phyloP scores from a whole-genome alignment of 2,113 vertebrate genomes.

The Barnardius zonarius region DNA sequence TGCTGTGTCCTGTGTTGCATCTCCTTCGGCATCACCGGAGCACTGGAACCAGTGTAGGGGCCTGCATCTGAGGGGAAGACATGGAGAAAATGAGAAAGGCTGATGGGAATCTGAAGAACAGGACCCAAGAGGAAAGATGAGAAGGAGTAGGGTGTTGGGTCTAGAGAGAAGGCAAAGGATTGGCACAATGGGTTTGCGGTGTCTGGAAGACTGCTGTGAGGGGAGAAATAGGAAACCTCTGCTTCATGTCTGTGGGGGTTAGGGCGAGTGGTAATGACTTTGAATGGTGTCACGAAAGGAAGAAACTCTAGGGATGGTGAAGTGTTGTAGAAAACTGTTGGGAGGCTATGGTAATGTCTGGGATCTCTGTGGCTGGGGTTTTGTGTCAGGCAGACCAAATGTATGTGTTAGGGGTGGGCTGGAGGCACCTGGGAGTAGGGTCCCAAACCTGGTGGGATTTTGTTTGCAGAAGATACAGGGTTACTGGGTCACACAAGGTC shows the following conservation, averaged over 20 bases:
- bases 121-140: not conserved
- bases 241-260: not conserved
- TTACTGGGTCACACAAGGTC: not conserved
- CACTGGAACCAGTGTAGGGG: not conserved
- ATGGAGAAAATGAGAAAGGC: not conserved
- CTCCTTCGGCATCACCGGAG: not conserved
- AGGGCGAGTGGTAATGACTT: not conserved
- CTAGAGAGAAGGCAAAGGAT: not conserved
- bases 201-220: not conserved
- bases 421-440: not conserved
- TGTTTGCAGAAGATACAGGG: not conserved
- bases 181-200: not conserved
- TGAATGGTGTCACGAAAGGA: not conserved
- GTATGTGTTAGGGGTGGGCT: not conserved
- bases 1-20: not conserved
- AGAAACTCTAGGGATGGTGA: not conserved
- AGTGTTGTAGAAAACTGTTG: not conserved
- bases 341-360: not conserved
- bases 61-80: not conserved
- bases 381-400: not conserved
- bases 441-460: not conserved
- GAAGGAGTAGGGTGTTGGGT: not conserved
- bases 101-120: not conserved
- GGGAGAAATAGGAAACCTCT: not conserved
- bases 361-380: not conserved